These are phyloP conservation scores for Arnoldichthys spilopterus DNA, from an alignment of 2,797 vertebrate species.

Conservation along the genomic window DNA sequence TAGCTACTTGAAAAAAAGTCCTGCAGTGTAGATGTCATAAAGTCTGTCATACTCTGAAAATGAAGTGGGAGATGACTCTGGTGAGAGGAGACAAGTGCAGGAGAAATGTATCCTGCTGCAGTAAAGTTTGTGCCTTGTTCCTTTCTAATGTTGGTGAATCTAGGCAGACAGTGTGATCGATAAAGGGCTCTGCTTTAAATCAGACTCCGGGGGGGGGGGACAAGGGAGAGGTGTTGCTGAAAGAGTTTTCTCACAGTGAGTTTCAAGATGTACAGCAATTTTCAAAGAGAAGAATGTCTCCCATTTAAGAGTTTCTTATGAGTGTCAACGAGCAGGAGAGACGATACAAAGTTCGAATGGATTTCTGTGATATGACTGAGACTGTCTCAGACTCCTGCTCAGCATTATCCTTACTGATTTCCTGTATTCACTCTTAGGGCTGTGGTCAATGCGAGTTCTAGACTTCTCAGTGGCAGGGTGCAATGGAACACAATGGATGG, in stretches of 20 bases:
- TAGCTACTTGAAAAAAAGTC: conserved; percentile 14
- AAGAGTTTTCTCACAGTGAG: neutral
- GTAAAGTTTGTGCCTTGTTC: neutral
- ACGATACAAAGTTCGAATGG: neutral
- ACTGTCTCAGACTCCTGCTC: neutral
- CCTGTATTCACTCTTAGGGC: neutral
- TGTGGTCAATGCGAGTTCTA: no score
- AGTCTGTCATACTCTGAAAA: conserved; percentile 38
- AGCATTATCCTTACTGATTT: neutral
- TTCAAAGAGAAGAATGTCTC: conserved; percentile 3
- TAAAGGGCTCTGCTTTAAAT: conserved; percentile 33
- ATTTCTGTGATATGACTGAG: neutral
- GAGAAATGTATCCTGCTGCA: neutral
- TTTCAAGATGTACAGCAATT: neutral
- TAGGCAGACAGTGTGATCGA: conserved; percentile 24
- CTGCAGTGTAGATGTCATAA: conserved; percentile 8
- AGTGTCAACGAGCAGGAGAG: neutral
- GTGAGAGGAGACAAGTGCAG: neutral
- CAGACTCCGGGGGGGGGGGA: conserved; percentile 16
- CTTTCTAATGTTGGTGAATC: conserved; percentile 23
- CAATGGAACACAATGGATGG: no score
- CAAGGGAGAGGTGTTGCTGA: neutral
- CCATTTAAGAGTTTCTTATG: conserved; percentile 16
- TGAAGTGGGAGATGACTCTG: conserved; percentile 33
- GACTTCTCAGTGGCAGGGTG: no score